Evolutionary conservation across 1,140 invertebrate genomes (phyloP), one percentile per base, ranked within the genome.

Genomic region (Drosophila sp.): DNA sequence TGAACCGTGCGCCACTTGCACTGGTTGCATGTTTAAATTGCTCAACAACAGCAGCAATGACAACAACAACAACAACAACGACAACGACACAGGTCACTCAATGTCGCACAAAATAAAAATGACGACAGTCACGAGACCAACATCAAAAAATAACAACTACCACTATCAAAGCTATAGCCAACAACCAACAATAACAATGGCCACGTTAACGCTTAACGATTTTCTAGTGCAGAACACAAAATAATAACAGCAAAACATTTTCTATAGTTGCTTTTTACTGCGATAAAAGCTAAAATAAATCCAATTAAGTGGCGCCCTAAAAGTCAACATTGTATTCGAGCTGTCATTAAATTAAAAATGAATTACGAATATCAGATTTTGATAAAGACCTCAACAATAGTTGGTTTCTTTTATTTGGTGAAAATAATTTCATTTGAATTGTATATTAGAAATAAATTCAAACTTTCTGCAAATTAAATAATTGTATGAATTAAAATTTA

Each of bases 141-240:
- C 50, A n/a, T n/a, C n/a, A n/a, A n/a, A n/a, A n/a, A n/a, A n/a
- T n/a, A 46, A 36, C 74, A 62, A n/a, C 40, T n/a, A 2, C 43
- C 57, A 21, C 69, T 69, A 43, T 38, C 36, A 59, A 64, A 72
- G 61, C 76, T 62, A 43, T n/a, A 13, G 3, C 36, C 58, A 46
- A 59, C 56, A 61, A 43, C 56, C 16, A 61, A 21, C 45, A 61
- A 61, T 38, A 71, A 65, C 62, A 72, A 72, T 58, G 38, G 51
- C 51, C 43, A 57, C 18, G 69, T 72, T 72, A 58, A 65, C 69
- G 69, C 69, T 58, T 82, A 82, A 82, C 78, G 78, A 82, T 74
- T 81, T 81, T 82, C 74, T 81, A 81, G 81, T 82, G 78, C 74
- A 82, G 48, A 69, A 56, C 64, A 79, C 46, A 38, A 27, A 38